Conservation (phyloP, 2,113 vertebrate species). For the Podilymbus podiceps region DNA sequence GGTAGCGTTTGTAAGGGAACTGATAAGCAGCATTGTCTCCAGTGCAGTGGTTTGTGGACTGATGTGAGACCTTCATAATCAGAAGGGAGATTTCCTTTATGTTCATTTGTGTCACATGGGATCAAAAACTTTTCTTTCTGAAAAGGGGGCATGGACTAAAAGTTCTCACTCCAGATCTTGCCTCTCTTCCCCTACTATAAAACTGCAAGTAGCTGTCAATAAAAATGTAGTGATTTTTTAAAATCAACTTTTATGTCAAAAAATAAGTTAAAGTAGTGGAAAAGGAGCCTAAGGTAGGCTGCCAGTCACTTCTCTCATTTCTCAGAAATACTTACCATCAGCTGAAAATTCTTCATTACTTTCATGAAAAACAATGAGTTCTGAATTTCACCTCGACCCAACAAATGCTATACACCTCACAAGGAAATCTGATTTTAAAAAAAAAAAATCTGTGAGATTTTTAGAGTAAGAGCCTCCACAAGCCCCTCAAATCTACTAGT, state of each 20-base stretch:
- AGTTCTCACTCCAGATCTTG: not conserved
- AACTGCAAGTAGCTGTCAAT: not conserved
- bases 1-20: not conserved
- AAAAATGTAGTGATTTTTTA: not conserved
- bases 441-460: not conserved
- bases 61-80: not conserved
- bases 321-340: not conserved
- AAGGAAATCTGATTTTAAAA: not conserved
- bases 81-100: not conserved
- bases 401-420: fast-evolving
- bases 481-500: not conserved
- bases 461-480: not conserved
- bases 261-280: not conserved
- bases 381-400: not conserved
- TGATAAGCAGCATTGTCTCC: not conserved
- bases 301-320: not conserved
- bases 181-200: not conserved
- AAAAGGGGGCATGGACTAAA: not conserved
- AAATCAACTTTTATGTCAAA: not conserved
- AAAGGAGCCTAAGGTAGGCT: not conserved
- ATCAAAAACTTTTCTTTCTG: not conserved
- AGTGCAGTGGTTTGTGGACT: not conserved
- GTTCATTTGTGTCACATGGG: not conserved
- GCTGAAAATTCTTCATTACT: not conserved
- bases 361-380: not conserved